Evolutionary conservation across 2,888 invertebrate genomes (phyloP), one percentile per base, ranked within the genome.

Genomic region (Listrodromus nycthemerus): DNA sequence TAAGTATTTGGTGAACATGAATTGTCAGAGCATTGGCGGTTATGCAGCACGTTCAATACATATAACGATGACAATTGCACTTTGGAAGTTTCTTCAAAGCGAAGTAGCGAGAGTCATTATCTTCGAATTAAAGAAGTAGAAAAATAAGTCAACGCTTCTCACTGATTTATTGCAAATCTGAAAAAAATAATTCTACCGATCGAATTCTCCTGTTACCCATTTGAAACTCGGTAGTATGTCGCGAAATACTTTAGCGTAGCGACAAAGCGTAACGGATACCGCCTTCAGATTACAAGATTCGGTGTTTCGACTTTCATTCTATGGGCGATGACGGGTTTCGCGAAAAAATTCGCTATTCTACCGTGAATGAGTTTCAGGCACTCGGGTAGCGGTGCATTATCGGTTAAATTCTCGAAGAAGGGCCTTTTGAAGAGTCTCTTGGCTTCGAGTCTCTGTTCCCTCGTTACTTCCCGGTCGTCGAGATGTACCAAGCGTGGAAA

Each of bases 401-500:
- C 91, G 10, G 92, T 85, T 41, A 94, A 69, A 83, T 95, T 93
- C 85, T 96, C 95, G 48, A 95, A 91, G 24, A 96, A 91, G 0
- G 96, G 96, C 83, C 95, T 93, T 87, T 94, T 95, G 93, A 95
- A 96, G 6, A 96, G 92, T 66, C 96, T 94, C 66, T 94, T 94
- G 0, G 96, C 95, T 91, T 96, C 96, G 2, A 93, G 88, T 27
- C 94, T 93, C 91, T 97, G 96, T 88, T 96, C 95, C 0, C 94
- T 93, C 0, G 96, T 96, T n/a, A 97, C 95, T 55, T 94, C 93
- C 75, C 95, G 94, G 90, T 97, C 97, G 90, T 97, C 97, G 88
- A 97, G 93, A 88, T 97, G 96, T 37, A 95, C 92, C 78, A 97
- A 93, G 0, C 95, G 94, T 1, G 96, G 95, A 89, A 97, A 95